Evolutionary conservation across 1,140 invertebrate genomes (phyloP).

Genomic region (Ceratoteleas bidentatus): DNA sequence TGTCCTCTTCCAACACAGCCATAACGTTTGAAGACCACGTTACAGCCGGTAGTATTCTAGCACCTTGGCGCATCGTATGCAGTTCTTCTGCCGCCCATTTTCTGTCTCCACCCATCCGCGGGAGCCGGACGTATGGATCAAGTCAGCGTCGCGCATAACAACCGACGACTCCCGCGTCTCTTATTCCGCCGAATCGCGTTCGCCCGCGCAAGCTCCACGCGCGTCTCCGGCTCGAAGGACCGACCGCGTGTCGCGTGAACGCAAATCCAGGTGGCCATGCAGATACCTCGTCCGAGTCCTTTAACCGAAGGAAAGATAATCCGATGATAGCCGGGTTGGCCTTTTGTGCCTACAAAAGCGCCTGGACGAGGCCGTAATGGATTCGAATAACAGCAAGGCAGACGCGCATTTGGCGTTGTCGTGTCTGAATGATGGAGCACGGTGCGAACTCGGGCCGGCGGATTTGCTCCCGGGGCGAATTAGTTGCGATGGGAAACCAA

Average conservation of each 20-base stretch:
- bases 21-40: too few species aligned
- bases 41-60: too few species aligned
- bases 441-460: slow-evolving; percentile 7
- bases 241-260: slow-evolving; percentile 32
- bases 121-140: slow-evolving; percentile 50
- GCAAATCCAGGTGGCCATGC: slow-evolving; percentile 26
- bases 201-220: slow-evolving; percentile 30
- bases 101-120: slow-evolving; percentile 47
- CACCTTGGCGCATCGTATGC: too few species aligned
- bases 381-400: slow-evolving; percentile 48
- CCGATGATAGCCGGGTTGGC: slow-evolving; percentile 26
- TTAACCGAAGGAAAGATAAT: slow-evolving; percentile 22
- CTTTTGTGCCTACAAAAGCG: slow-evolving; percentile 31
- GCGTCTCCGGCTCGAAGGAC: slow-evolving; percentile 32
- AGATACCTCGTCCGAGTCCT: slow-evolving; percentile 11
- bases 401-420: slow-evolving; percentile 47
- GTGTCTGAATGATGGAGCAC: slow-evolving; percentile 48
- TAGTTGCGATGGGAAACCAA: slow-evolving; percentile 46
- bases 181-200: slow-evolving; percentile 41
- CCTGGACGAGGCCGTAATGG: slow-evolving; percentile 37
- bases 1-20: too few species aligned
- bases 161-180: slow-evolving; percentile 27
- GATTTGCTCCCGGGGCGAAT: slow-evolving; percentile 21
- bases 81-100: background rate
- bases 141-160: slow-evolving; percentile 24